Evolutionary conservation across 2,113 vertebrate species (phyloP), one percentile per base, ranked within the genome.

Genomic region (Antechinus flavipes): DNA sequence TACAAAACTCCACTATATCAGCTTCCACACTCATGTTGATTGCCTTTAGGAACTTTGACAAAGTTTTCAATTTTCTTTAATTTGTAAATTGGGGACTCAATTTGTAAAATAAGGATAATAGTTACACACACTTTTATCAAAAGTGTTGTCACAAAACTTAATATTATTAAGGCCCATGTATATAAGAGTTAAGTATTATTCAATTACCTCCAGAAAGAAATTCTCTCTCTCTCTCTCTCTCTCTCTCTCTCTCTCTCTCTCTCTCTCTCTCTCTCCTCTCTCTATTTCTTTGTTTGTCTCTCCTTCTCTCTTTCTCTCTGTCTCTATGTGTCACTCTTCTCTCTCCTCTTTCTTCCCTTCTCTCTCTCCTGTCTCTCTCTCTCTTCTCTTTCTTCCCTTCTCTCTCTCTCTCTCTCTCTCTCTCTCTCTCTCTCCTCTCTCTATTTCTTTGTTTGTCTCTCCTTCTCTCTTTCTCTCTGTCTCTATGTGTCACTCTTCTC

Each of bases 171-270:
- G 25, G 7, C 54, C 8, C 54, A 26, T 91, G 50, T 90, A n/a
- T 16, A 1, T 30, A 89, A 93, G 89, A 93, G 89, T 27, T 91
- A 92, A 89, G 7, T 92, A 35, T 55, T 91, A 58, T 30, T 93
- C 94, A 93, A 94, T 90, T 30, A 49, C 94, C 47, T 16, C 89
- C 52, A 55, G 89, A 84, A 96, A 96, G 90, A 91, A 90, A 30
- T 50, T 27, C 26, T 25, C 25, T 0, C 11, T 50, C 47, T 30
- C 47, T 50, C 23, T 24, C 56, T 58, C 56, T 56, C 4, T 27
- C 55, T 56, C 55, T 25, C 11, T 54, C 12, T 54, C 53, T 54
- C 53, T 54, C 11, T 54, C 53, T 54, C 11, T 54, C 19, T 54
- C 54, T 56, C 3, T 61, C 11, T 12, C 27, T 61, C 8, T 61